phyloP scores from a whole-genome alignment of 2,888 invertebrate genomes.

The Mythimna loreyi region DNA sequence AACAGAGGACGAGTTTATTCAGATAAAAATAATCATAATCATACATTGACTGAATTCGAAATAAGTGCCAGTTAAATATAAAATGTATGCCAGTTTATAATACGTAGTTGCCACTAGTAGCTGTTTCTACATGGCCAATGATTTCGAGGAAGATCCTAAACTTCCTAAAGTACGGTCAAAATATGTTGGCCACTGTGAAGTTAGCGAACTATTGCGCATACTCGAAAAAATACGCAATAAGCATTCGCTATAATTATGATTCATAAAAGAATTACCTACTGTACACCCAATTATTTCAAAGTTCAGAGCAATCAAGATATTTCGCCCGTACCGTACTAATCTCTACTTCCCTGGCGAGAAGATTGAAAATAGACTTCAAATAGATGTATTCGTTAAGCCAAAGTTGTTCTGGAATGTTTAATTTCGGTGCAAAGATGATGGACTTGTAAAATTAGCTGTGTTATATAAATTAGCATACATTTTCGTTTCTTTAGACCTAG shows the following conservation, averaged over 20 bases:
- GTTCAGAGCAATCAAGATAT: no score
- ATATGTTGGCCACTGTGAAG: no score
- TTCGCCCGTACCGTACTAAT: no score
- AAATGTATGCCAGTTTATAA: slow-evolving; percentile 38
- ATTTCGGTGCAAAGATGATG: not conserved
- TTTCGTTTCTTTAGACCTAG: slow-evolving; percentile 25
- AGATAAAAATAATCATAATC: slow-evolving; percentile 59
- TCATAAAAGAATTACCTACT: no score
- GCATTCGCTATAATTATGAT: no score
- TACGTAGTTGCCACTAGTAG: not conserved
- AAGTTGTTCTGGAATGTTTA: not conserved
- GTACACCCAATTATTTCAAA: no score
- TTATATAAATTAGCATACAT: slow-evolving; percentile 50
- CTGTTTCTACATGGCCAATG: not conserved
- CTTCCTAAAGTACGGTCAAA: not conserved
- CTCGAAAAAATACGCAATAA: no score
- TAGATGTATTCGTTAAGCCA: no score
- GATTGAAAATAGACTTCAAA: slow-evolving; percentile 5
- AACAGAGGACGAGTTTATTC: slow-evolving; percentile 64
- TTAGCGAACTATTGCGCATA: no score
- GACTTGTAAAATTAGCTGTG: no score
- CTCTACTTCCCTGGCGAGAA: no score
- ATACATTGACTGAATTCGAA: slow-evolving; percentile 61
- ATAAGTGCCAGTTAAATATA: slow-evolving; percentile 26
- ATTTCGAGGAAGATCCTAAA: slow-evolving; percentile 7